A percentile compares a stretch with the other conserved stretches of the same genome.
Evolutionary conservation across 2,113 vertebrate species (phyloP).

Genomic region (Corvus hawaiiensis): DNA sequence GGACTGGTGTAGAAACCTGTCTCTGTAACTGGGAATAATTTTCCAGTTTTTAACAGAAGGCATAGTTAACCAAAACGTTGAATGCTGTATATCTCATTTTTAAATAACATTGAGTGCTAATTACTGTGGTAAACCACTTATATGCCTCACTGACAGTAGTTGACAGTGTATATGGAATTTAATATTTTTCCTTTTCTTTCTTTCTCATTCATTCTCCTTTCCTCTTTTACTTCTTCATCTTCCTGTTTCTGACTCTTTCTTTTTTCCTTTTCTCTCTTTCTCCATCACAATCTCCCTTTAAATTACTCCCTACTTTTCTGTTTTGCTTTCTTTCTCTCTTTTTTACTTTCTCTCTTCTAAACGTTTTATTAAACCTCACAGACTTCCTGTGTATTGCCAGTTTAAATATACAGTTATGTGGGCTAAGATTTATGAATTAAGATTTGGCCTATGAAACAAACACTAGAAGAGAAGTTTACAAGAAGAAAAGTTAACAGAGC

Average conservation of each 20-base stretch:
- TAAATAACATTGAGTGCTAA: constrained; percentile 17
- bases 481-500: neutral
- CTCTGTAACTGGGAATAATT: constrained; percentile 62
- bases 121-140: constrained; percentile 59
- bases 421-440: neutral
- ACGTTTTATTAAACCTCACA: neutral
- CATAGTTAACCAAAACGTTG: constrained; percentile 51
- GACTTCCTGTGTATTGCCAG: neutral
- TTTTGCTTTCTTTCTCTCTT: neutral
- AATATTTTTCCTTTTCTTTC: neutral
- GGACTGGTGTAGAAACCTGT: constrained; percentile 30
- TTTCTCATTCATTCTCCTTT: neutral
- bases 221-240: neutral
- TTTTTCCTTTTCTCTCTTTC: neutral
- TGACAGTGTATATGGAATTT: neutral
- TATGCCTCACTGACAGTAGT: neutral
- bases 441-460: neutral
- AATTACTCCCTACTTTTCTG: neutral
- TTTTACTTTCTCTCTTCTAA: neutral
- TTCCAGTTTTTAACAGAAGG: constrained; percentile 42
- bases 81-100: constrained; percentile 16
- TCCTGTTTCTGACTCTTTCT: too few relatives aligned
- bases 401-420: neutral
- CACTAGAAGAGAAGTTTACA: neutral
- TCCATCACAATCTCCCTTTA: neutral